A percentile compares a stretch with the other conserved stretches of the same genome.
Evolutionary conservation across 2,888 invertebrate genomes (phyloP).

Genomic region (Orthosia cruda): DNA sequence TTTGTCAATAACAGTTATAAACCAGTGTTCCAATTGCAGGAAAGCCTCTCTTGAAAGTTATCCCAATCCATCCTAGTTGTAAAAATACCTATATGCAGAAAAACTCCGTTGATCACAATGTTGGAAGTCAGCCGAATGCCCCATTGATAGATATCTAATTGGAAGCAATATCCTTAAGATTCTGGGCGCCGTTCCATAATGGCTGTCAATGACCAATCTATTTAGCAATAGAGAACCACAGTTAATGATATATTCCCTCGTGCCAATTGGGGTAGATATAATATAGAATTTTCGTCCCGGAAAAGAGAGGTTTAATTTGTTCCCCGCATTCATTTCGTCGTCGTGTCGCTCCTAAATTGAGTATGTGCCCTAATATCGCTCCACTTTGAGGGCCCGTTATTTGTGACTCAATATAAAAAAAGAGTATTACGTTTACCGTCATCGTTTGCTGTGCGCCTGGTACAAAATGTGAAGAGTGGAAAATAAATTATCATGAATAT

Average conservation of each 20-base stretch:
- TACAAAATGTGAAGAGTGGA: slow-evolving; percentile 22
- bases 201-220: slow-evolving; percentile 5
- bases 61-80: too few relatives aligned
- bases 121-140: neutral
- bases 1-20: too few relatives aligned
- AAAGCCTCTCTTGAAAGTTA: neutral
- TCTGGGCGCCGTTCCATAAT: neutral
- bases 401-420: slow-evolving; percentile 55
- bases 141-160: neutral
- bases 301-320: slow-evolving; percentile 59
- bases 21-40: too few relatives aligned
- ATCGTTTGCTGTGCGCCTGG: slow-evolving; percentile 40
- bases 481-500: slow-evolving; percentile 4
- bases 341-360: slow-evolving; percentile 59
- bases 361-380: slow-evolving; percentile 55
- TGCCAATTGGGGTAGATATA: slow-evolving; percentile 37
- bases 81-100: neutral
- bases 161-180: neutral
- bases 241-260: neutral
- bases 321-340: slow-evolving; percentile 46
- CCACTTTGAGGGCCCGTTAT: slow-evolving; percentile 54
- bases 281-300: slow-evolving; percentile 37
- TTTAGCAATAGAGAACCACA: neutral
- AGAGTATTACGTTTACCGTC: slow-evolving; percentile 52
- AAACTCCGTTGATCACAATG: neutral